Base-by-base conservation (phyloP, 2,888 invertebrate genomes). In the Eledona agricola region DNA sequence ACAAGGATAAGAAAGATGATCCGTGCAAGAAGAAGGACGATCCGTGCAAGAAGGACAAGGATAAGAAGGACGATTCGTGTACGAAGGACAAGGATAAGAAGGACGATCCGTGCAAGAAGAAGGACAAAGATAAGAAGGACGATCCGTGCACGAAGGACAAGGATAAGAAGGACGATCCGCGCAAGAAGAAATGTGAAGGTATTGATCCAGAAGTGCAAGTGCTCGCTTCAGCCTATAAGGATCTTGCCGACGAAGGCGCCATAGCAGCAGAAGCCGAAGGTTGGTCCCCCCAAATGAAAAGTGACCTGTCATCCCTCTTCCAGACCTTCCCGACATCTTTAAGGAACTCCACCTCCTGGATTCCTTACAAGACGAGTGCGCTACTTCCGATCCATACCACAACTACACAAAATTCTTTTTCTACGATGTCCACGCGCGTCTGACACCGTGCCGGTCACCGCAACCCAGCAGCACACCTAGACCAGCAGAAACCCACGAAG, bases 1-100 rank as follows among this genome's bases (percentile, higher is more conserved):
- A 38, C 11, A 25, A 17, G 25, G 34, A 45, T 23, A 32, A 45
- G 32, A 15, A 31, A 22, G 20, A 26, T 11, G 34, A 38, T 25
- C 25, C 38, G 1, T 38, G 38, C 17, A 37, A 47, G 29, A 47
- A 38, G 10, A 25, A 45, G 16, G 19, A 35, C 12, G 28, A 46
- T 19, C 31, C 31, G 1, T 38, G 49, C 17, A 31, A 31, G n/a
- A 23, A 23, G 23, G 23, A 23, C 13, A 12, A 20, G 2, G n/a
- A 9, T 10, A 40, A 40, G 26, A 9, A 38, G n/a, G 42, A 28
- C 2, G 38, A 38, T 16, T 15, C 38, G 6, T 38, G 25, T 15
- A 26, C 12, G 26, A 19, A 28, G 11, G 25, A 13, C 25, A 19
- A 25, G 6, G 26, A 45, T 10, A 34, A 45, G 12, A 45, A 45